Evolutionary conservation across 1,140 invertebrate genomes (phyloP), one percentile per base, ranked within the genome.

Genomic region (Zophobas morio): DNA sequence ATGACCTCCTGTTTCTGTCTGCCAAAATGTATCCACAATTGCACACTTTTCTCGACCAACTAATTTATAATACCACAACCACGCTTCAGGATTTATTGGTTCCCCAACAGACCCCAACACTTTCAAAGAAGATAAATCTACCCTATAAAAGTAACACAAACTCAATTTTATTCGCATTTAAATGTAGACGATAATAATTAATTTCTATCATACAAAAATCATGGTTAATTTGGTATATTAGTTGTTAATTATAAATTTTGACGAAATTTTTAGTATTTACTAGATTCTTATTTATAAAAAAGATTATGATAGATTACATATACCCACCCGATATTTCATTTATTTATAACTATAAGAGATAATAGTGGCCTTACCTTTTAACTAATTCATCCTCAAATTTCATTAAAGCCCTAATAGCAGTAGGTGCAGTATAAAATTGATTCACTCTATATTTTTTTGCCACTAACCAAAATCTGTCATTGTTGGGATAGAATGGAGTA

Each of bases 21-120:
- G 98, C 98, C 98, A 99, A 87, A 98, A 99, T 0, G 98, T 99
- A 84, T 99, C 98, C 0, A 96, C 96, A 84, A 99, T 96, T 57
- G 96, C 95, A 85, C 94, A 95, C 74, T 90, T 92, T 57, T 91
- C 90, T 71, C 92, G 89, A 2, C 98, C 98, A 1, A 99, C 92
- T 2, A 95, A 84, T 79, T 93, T 92, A 86, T 99, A 94, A 86
- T 98, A 99, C 98, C 98, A 99, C 8, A 96, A 84, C 98, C 98
- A 99, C 1, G 98, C 98, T 86, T 99, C 97, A 0, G 97, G 94
- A 87, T 99, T 99, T 57, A 99, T 99, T 1, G 98, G 98, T 85
- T 99, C 98, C 6, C 98, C 94, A 0, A 99, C 98, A 57, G 96
- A 98, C 51, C 97, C 98, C 73, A 99, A 88, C 35, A 99, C 92